These are phyloP conservation scores for Napeogenes sylphis DNA, from an alignment of 2,888 invertebrate species.

Conservation along the genomic window DNA sequence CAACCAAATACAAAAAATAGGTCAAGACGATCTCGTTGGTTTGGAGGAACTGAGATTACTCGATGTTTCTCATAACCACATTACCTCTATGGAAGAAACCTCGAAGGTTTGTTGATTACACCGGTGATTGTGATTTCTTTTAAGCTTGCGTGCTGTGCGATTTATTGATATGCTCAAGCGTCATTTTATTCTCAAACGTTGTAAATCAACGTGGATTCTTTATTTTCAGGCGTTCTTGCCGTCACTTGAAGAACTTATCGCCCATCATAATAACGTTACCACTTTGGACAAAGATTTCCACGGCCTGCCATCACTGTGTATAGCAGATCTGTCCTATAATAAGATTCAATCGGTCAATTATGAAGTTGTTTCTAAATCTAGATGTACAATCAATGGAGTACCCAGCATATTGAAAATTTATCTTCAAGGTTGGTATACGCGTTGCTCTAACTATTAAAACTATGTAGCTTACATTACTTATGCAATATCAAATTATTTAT, in stretches of 20 bases:
- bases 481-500: not conserved
- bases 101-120: constrained; percentile 80
- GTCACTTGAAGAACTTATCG: constrained; percentile 84
- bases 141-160: constrained; percentile 35
- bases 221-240: constrained; percentile 85
- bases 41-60: constrained; percentile 84
- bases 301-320: constrained; percentile 87
- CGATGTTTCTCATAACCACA: constrained; percentile 87
- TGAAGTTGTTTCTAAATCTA: constrained; percentile 87
- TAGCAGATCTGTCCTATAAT: constrained; percentile 88
- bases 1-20: constrained; percentile 84
- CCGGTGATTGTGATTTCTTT: constrained; percentile 24
- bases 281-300: constrained; percentile 88
- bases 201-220: constrained; percentile 12
- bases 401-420: constrained; percentile 86
- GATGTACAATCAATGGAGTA: constrained; percentile 88
- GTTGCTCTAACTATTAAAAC: not conserved
- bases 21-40: constrained; percentile 87
- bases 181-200: constrained; percentile 8
- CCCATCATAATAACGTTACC: constrained; percentile 86
- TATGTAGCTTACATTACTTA: not conserved
- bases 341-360: constrained; percentile 84
- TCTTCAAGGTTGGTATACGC: constrained; percentile 82
- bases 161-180: constrained; percentile 11
- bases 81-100: constrained; percentile 87